Percentiles rank a stretch among this genome's conserved stretches.
Evolutionary conservation across 2,113 vertebrate species (phyloP).

Genomic region (Sus scrofa): DNA sequence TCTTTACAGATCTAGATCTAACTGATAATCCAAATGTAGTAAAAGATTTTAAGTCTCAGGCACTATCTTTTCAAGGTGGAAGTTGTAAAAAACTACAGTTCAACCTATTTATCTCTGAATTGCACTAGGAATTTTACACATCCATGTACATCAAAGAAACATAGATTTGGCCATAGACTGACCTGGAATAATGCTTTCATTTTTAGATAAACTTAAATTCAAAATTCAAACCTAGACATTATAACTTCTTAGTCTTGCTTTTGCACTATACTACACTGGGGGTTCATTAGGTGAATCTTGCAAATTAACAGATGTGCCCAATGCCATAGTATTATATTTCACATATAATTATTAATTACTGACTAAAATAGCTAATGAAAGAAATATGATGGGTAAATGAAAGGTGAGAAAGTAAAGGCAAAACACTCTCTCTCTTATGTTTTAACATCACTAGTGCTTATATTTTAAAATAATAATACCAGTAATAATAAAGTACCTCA

Average conservation of each 20-base stretch:
- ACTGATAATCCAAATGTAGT: not conserved
- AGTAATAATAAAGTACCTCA: conserved; percentile 89
- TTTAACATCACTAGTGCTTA: not conserved
- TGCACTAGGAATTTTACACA: not conserved
- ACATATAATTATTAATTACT: not conserved
- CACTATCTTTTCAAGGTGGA: not conserved
- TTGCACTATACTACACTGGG: not conserved
- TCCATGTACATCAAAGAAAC: not conserved
- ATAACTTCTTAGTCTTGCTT: not conserved
- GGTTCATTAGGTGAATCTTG: not conserved
- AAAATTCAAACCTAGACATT: not conserved
- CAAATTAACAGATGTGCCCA: not conserved
- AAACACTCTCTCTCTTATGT: not conserved
- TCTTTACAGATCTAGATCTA: not conserved
- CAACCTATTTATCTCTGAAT: not conserved
- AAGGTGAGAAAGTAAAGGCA: not conserved
- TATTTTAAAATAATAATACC: conserved; percentile 19
- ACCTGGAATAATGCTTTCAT: not conserved
- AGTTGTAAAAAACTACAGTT: not conserved
- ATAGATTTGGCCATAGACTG: not conserved
- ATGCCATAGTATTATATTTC: not conserved
- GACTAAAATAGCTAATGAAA: too few relatives aligned
- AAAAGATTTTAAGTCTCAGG: not conserved
- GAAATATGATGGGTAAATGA: not conserved
- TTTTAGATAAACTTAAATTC: conserved; percentile 33